Percentiles rank a stretch among this genome's conserved stretches.
phyloP scores from a whole-genome alignment of 2,113 vertebrate species.

The Myrmecobius fasciatus region DNA sequence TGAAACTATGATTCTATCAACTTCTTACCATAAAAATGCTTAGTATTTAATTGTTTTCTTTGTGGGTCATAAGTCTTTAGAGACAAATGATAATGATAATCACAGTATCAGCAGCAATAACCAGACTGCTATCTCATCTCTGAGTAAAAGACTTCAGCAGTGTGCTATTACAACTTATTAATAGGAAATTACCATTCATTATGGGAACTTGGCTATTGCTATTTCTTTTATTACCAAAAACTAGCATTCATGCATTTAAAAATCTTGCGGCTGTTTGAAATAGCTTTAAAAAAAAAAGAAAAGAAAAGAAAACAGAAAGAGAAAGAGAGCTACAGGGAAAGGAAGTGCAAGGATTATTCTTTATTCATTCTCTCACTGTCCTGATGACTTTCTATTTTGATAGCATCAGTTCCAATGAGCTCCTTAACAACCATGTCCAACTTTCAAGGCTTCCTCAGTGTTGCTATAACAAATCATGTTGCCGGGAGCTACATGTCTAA shows the following conservation, averaged over 20 bases:
- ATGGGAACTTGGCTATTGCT: slow-evolving; percentile 33
- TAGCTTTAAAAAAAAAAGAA: background rate
- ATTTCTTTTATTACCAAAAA: slow-evolving; percentile 29
- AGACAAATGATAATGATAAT: slow-evolving; percentile 12
- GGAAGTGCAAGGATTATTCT: background rate
- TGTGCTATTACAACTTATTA: slow-evolving; percentile 30
- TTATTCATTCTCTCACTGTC: slow-evolving; percentile 40
- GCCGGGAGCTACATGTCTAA: slow-evolving; percentile 31
- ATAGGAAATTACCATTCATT: slow-evolving; percentile 35
- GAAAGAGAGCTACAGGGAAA: background rate
- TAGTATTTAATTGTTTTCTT: background rate
- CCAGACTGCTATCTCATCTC: background rate
- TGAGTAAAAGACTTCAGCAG: background rate
- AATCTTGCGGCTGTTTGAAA: background rate
- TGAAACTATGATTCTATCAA: background rate
- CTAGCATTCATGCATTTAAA: slow-evolving; percentile 7
- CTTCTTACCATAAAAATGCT: background rate
- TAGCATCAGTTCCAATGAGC: slow-evolving; percentile 22
- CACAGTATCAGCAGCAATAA: slow-evolving; percentile 35
- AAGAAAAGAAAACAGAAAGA: background rate
- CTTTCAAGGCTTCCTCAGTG: slow-evolving; percentile 3
- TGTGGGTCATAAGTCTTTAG: background rate
- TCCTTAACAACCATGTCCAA: slow-evolving; percentile 53
- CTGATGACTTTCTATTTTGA: slow-evolving; percentile 34
- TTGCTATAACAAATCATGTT: slow-evolving; percentile 46